phyloP scores from a whole-genome alignment of 2,888 invertebrate species.

The Hetaerina titia region DNA sequence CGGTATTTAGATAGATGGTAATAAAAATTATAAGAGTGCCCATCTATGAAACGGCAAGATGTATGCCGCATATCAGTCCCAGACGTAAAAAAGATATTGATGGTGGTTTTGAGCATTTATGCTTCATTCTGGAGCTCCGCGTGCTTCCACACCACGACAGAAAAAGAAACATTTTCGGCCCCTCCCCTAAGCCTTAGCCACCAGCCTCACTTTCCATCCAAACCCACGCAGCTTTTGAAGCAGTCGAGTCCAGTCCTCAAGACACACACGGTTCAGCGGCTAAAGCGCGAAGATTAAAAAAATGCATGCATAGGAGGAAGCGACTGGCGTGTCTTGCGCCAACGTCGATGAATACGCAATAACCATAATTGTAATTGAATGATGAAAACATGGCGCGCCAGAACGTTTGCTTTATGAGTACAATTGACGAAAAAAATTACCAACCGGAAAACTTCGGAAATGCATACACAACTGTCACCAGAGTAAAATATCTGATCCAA shows the following conservation, averaged over 20 bases:
- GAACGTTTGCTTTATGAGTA: background rate
- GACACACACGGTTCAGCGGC: background rate
- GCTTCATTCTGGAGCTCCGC: background rate
- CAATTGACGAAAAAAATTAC: background rate
- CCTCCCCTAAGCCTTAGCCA: background rate
- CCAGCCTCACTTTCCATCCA: background rate
- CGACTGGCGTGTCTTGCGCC: background rate
- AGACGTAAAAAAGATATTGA: background rate
- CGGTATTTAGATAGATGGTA: background rate
- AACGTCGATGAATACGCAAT: background rate
- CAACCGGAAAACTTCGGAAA: no score
- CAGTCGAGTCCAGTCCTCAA: background rate
- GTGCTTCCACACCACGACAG: background rate
- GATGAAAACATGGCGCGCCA: background rate
- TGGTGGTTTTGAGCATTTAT: background rate
- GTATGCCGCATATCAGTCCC: background rate
- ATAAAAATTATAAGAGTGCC: background rate
- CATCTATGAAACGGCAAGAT: background rate
- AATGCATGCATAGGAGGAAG: background rate
- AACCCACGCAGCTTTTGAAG: background rate
- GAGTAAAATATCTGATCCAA: no score
- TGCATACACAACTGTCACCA: no score
- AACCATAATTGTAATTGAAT: background rate
- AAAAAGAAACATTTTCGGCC: background rate
- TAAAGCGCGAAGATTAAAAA: background rate